phyloP scores from a whole-genome alignment of 2,113 vertebrate genomes.

The Ailurus styani region DNA sequence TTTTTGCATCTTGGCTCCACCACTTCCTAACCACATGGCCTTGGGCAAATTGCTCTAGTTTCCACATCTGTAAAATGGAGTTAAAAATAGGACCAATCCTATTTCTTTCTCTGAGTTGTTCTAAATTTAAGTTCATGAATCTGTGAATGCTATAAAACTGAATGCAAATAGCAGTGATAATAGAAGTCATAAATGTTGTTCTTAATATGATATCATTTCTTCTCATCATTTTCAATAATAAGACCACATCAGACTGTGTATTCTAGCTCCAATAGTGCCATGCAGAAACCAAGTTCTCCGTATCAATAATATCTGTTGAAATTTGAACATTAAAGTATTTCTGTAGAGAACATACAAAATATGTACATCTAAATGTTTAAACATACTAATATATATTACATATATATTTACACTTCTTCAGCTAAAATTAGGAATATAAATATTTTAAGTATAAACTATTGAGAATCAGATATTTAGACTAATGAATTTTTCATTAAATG shows the following conservation, averaged over 20 bases:
- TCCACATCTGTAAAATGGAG: background rate
- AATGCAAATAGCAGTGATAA: background rate
- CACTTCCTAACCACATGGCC: background rate
- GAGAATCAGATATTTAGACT: background rate
- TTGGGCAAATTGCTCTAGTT: background rate
- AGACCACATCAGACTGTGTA: background rate
- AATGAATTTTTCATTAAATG: background rate
- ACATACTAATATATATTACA: background rate
- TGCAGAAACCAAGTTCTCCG: background rate
- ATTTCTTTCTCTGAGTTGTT: background rate
- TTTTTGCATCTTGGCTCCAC: background rate
- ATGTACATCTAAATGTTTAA: background rate
- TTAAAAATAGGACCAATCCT: background rate
- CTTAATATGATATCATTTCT: background rate
- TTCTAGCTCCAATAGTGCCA: background rate
- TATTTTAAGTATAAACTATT: background rate
- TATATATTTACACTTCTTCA: background rate
- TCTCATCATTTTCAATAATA: background rate
- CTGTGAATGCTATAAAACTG: background rate
- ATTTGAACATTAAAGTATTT: background rate
- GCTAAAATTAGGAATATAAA: background rate
- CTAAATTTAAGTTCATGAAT: background rate
- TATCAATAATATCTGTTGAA: background rate
- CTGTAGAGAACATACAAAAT: background rate
- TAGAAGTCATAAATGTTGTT: background rate